These are phyloP conservation scores for Himantopus leucocephalus DNA, from an alignment of 2,113 vertebrate genomes.

Conservation along the genomic window DNA sequence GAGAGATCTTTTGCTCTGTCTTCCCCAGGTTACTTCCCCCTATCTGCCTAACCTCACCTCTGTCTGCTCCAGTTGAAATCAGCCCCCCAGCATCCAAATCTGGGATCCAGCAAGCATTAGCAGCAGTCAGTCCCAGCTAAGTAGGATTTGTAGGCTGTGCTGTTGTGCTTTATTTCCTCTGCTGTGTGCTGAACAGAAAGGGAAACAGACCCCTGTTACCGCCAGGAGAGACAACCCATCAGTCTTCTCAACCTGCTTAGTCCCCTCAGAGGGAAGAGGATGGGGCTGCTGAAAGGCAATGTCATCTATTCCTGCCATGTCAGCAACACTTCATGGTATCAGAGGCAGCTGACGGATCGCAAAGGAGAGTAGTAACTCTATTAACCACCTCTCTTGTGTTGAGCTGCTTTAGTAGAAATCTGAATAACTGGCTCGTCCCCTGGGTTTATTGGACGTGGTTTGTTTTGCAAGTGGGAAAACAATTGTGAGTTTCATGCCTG, in stretches of 20 bases:
- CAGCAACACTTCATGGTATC: constrained; percentile 2
- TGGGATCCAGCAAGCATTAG: not conserved
- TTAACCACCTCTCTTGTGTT: constrained; percentile 11
- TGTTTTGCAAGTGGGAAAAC: constrained; percentile 35
- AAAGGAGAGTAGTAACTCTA: constrained; percentile 33
- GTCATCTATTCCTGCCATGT: constrained; percentile 28
- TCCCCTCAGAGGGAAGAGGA: not conserved
- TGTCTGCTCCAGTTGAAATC: not conserved
- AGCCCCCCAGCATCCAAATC: not conserved
- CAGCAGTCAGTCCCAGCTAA: not conserved
- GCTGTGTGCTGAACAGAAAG: not conserved
- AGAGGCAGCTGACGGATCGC: not conserved
- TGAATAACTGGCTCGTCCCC: not conserved
- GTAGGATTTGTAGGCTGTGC: not conserved
- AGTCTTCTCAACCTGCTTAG: not conserved
- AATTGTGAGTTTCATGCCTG: not conserved
- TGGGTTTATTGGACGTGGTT: constrained; percentile 1
- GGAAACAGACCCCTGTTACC: not conserved
- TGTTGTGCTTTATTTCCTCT: not conserved
- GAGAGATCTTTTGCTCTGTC: not conserved
- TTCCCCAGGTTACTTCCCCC: not conserved
- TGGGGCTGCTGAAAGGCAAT: constrained; percentile 14
- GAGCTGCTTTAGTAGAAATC: constrained; percentile 2
- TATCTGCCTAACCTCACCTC: not conserved
- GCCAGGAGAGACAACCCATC: not conserved